These are phyloP conservation scores for Caradrina clavipalpis DNA, from an alignment of 2,888 invertebrate species.

Conservation along the genomic window DNA sequence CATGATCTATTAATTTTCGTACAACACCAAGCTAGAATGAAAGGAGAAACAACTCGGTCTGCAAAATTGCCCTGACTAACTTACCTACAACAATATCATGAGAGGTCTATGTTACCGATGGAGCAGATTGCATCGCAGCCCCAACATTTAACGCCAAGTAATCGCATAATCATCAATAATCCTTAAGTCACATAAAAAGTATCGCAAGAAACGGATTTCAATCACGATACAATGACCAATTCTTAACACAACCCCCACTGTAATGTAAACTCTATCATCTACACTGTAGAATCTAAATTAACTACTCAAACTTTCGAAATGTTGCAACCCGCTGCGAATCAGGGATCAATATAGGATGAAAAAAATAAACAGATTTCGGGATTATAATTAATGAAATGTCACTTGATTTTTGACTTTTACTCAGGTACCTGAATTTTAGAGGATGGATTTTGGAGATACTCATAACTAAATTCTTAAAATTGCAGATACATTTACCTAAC, in stretches of 20 bases:
- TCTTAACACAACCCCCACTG: constrained; percentile 11
- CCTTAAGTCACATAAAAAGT: constrained; percentile 81
- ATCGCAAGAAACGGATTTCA: constrained; percentile 76
- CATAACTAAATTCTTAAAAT: neutral
- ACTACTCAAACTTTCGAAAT: constrained; percentile 12
- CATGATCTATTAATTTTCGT: neutral
- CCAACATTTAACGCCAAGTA: constrained; percentile 78
- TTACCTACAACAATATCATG: constrained; percentile 5
- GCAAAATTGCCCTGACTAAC: neutral
- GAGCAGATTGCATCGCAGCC: constrained; percentile 53
- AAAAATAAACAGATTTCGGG: constrained; percentile 79
- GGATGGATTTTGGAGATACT: constrained; percentile 36
- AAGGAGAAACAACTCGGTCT: neutral
- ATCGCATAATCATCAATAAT: constrained; percentile 88
- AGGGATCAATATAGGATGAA: constrained; percentile 73
- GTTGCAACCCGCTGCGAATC: constrained; percentile 82
- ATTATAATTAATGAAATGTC: constrained; percentile 87
- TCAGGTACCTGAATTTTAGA: constrained; percentile 69
- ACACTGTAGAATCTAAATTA: constrained; percentile 41
- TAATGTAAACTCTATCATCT: constrained; percentile 35
- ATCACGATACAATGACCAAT: constrained; percentile 69
- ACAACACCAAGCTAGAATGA: neutral
- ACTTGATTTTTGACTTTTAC: constrained; percentile 72
- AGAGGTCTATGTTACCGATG: constrained; percentile 3
- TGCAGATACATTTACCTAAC: neutral